Percentiles rank a stretch among this genome's conserved stretches.
These are phyloP conservation scores for Pelmatolapia mariae DNA, from an alignment of 2,113 vertebrate species.

Conservation along the genomic window DNA sequence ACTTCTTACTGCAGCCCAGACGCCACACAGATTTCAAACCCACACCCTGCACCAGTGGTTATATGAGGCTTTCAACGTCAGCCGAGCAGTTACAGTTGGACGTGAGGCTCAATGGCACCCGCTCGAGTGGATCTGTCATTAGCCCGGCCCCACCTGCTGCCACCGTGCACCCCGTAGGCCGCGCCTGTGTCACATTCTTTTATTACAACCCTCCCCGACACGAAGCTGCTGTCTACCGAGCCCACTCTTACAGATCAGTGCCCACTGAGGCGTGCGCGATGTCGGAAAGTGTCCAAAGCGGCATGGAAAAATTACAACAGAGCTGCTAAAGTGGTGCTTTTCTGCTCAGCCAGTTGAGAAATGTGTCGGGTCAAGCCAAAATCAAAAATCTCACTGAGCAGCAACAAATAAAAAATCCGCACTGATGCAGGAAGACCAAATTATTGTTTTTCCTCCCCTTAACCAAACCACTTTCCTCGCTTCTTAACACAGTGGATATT, in stretches of 20 bases:
- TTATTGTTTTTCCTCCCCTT: background rate
- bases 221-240: conserved; percentile 3
- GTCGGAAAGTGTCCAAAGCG: background rate
- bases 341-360: background rate
- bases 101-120: background rate
- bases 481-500: conserved; percentile 15
- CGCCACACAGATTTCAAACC: background rate
- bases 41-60: background rate
- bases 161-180: background rate
- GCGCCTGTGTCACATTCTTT: conserved; percentile 18
- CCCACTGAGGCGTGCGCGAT: background rate
- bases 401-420: background rate
- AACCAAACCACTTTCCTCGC: background rate
- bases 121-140: conserved; percentile 36
- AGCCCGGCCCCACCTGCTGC: conserved; percentile 34
- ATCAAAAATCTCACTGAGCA: background rate
- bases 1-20: background rate
- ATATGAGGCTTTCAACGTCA: background rate
- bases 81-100: conserved; percentile 10
- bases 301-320: background rate
- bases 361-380: background rate
- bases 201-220: conserved; percentile 19
- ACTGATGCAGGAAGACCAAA: background rate
- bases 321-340: background rate
- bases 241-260: background rate